Evolutionary conservation across 1,140 invertebrate species (phyloP).

Genomic region (Pectinophora gossypiella): DNA sequence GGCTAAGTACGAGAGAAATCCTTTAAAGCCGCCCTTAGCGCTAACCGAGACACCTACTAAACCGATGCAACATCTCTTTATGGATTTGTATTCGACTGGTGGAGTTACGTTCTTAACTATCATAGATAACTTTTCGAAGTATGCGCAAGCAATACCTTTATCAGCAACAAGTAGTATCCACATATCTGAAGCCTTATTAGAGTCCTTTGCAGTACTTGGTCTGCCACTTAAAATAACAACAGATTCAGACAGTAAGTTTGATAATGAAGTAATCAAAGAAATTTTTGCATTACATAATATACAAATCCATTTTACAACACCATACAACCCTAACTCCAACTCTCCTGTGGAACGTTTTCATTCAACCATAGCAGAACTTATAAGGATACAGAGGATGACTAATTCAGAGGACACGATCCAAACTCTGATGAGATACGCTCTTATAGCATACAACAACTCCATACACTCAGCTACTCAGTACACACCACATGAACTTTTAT

Average conservation of each 20-base stretch:
- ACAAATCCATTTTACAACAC: conserved; percentile 36
- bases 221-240: conserved; percentile 7
- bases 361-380: conserved; percentile 29
- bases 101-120: not conserved
- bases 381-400: conserved; percentile 31
- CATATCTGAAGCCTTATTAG: conserved; percentile 1
- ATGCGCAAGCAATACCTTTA: conserved; percentile 3
- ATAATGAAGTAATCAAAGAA: conserved; percentile 24
- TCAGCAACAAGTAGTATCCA: conserved; percentile 6
- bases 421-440: conserved; percentile 20
- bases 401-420: conserved; percentile 16
- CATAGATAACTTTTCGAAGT: conserved; percentile 6
- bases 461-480: conserved; percentile 22
- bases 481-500: conserved; percentile 17
- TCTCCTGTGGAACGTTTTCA: conserved; percentile 32
- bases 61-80: conserved; percentile 7
- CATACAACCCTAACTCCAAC: conserved; percentile 41
- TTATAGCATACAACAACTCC: conserved; percentile 26
- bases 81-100: conserved; percentile 2
- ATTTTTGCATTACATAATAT: conserved; percentile 32
- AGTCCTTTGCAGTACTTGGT: not conserved
- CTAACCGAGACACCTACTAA: conserved; percentile 2
- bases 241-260: conserved; percentile 29
- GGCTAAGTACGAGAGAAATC: not conserved
- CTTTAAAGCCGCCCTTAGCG: not conserved